phyloP scores from a whole-genome alignment of 2,888 invertebrate species.

The Athetis lepigone region DNA sequence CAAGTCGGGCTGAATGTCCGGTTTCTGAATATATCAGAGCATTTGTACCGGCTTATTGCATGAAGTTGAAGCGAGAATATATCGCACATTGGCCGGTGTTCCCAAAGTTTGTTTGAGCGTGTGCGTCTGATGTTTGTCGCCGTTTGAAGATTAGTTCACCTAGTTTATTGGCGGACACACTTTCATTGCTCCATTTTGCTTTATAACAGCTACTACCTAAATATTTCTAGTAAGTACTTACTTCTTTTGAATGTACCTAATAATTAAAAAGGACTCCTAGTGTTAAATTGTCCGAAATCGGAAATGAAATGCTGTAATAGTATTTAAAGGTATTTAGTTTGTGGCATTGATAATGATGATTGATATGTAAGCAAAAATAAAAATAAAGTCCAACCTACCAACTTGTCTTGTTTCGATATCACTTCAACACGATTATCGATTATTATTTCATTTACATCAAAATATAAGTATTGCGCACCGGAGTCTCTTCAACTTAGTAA shows the following conservation, averaged over 20 bases:
- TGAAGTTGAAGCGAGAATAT: constrained; percentile 11
- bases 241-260: too few relatives aligned
- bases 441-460: constrained; percentile 19
- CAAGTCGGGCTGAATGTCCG: constrained; percentile 1
- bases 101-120: constrained; percentile 7
- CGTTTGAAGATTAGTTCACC: constrained; percentile 42
- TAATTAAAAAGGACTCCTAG: too few relatives aligned
- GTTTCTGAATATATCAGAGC: constrained; percentile 1
- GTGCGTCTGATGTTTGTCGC: constrained; percentile 9
- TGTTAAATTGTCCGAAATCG: too few relatives aligned
- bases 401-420: too few relatives aligned
- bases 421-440: too few relatives aligned
- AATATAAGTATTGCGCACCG: constrained; percentile 41
- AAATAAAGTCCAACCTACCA: too few relatives aligned
- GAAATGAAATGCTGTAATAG: too few relatives aligned
- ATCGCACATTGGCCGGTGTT: constrained; percentile 4
- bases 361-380: too few relatives aligned
- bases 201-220: background rate
- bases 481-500: constrained; percentile 20
- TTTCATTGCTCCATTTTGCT: constrained; percentile 18
- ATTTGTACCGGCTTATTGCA: constrained; percentile 2
- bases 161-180: constrained; percentile 10
- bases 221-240: too few relatives aligned
- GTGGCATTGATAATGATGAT: too few relatives aligned
- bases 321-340: too few relatives aligned